Evolutionary conservation across 2,797 vertebrate species (phyloP), one percentile per base, ranked within the genome.

Genomic region (Danio jaintianensis): DNA sequence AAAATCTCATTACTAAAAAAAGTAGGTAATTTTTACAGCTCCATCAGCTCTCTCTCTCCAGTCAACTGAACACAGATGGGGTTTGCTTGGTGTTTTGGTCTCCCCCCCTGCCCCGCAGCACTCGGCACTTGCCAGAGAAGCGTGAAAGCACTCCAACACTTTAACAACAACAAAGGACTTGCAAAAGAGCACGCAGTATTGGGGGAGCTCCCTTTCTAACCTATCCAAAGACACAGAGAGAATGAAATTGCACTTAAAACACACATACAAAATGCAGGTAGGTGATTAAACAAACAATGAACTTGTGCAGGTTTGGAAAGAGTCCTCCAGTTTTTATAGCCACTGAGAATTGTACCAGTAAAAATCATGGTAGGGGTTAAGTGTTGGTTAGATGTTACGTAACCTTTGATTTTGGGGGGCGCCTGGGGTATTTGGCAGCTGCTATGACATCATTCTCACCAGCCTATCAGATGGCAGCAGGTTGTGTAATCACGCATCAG

Each of bases 141-240:
- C 81, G 75, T 63, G 82, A 79, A 78, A 84, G 79, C 0, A 52
- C 83, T 92, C 88, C 89, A 92, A 84, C 22, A 86, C 88, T 92
- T 93, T 93, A 93, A 94, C 91, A 91, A 90, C 88, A 93, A 90
- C 91, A 93, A 92, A 91, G 85, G 85, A 74, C 85, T 84, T 87
- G 83, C 84, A 86, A 88, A 78, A 89, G 79, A 81, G 80, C 59
- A 75, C 62, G 59, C 56, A 85, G 56, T 50, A 66, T 76, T 75
- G 64, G 74, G 75, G 20, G 40, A 48, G 16, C 20, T 74, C 74
- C 20, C 47, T 61, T 73, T 58, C 42, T n/a, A 73, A 70, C 9
- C 18, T 7, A 63, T 43, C 40, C 66, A 76, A 83, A 58, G 50
- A 82, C 64, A 67, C 62, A 66, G 74, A 61, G 80, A 68, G 80